phyloP scores from a whole-genome alignment of 2,797 vertebrate genomes.

The Neosilurus hyrtlii region DNA sequence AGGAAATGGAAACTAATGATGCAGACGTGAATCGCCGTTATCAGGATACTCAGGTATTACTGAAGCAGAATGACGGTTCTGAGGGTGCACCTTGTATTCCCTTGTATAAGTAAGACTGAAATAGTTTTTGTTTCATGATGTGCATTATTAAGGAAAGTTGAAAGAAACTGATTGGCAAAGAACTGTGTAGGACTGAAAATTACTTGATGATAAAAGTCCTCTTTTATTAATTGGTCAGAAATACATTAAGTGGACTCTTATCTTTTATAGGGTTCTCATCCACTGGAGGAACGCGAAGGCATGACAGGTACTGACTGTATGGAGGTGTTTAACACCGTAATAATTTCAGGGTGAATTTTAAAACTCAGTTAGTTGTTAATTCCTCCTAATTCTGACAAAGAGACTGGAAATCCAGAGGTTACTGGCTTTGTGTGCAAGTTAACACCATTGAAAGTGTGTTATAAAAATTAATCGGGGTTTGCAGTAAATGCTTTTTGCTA shows the following conservation, averaged over 20 bases:
- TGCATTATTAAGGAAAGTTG: neutral
- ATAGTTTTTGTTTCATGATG: neutral
- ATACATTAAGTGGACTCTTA: no score
- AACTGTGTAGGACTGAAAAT: neutral
- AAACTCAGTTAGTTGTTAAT: constrained; percentile 63
- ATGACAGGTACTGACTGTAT: constrained; percentile 92
- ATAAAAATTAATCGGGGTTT: neutral
- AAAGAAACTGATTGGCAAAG: neutral
- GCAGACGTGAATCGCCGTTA: constrained; percentile 43
- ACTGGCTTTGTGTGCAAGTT: constrained; percentile 78
- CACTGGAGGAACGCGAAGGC: constrained; percentile 73
- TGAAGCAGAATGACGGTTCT: neutral
- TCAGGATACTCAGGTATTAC: constrained; percentile 25
- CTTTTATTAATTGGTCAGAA: neutral
- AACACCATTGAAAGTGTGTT: neutral
- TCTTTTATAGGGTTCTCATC: constrained; percentile 55
- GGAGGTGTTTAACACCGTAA: constrained; percentile 50
- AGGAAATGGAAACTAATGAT: constrained; percentile 46
- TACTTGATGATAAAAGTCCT: no score
- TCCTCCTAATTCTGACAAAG: constrained; percentile 71
- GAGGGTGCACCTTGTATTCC: neutral
- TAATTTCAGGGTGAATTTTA: constrained; percentile 56
- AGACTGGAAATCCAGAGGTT: constrained; percentile 97
- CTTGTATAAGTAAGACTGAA: neutral
- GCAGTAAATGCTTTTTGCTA: neutral